phyloP scores from a whole-genome alignment of 2,113 vertebrate genomes.

The Syrrhaptes paradoxus region DNA sequence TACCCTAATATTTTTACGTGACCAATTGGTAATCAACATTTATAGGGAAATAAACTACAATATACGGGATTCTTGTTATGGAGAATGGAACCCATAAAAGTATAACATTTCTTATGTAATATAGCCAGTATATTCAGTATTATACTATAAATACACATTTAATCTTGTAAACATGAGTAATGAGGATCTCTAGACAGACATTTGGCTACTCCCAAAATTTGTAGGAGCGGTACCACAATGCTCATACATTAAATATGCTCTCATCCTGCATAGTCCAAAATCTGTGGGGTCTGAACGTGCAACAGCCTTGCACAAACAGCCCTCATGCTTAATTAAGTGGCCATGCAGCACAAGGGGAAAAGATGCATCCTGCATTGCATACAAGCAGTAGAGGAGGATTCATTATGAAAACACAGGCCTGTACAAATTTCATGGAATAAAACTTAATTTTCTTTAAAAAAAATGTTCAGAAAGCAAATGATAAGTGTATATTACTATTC shows the following conservation, averaged over 20 bases:
- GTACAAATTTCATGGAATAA: not conserved
- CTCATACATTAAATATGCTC: not conserved
- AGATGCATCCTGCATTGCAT: not conserved
- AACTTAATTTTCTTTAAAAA: not conserved
- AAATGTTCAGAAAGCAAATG: not conserved
- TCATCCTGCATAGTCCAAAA: not conserved
- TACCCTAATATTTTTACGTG: fast-evolving
- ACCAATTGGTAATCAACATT: not conserved
- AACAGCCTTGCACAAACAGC: not conserved
- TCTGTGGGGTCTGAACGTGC: not conserved
- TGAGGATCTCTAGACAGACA: not conserved
- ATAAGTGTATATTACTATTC: not conserved
- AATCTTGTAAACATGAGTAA: not conserved
- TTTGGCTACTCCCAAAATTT: not conserved
- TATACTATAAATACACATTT: not conserved
- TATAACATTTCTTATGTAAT: not conserved
- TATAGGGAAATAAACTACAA: not conserved
- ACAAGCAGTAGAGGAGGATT: not conserved
- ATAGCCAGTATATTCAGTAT: not conserved
- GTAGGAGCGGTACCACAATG: not conserved
- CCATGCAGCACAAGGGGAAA: not conserved
- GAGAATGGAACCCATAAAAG: not conserved
- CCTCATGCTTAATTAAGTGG: fast-evolving
- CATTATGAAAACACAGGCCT: not conserved
- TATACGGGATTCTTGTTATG: not conserved